These are phyloP conservation scores for Phaonia tiefii DNA, from an alignment of 2,888 invertebrate genomes.

Conservation along the genomic window DNA sequence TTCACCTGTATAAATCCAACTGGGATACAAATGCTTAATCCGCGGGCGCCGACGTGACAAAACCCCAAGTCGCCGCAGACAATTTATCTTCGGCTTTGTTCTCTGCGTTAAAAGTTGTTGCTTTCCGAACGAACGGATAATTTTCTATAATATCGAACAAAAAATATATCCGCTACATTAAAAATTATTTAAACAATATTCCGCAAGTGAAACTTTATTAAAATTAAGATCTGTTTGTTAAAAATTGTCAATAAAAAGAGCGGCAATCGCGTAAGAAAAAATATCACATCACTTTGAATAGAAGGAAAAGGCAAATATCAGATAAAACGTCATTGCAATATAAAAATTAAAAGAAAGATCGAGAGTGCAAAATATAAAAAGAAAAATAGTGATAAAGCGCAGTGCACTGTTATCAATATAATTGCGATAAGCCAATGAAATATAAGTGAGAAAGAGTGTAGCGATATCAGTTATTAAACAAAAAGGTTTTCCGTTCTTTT, in stretches of 20 bases:
- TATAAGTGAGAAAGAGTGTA: background rate
- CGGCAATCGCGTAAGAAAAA: background rate
- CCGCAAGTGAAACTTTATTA: background rate
- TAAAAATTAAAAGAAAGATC: background rate
- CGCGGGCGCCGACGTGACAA: too few species aligned
- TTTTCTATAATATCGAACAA: background rate
- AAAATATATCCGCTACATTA: background rate
- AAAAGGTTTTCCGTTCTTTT: too few species aligned
- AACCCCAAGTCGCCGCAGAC: too few species aligned
- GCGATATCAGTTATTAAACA: background rate
- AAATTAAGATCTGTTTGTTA: background rate
- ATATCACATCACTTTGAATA: background rate
- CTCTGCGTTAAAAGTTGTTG: too few species aligned
- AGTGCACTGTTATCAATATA: background rate
- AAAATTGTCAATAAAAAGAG: too few species aligned
- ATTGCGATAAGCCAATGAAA: background rate
- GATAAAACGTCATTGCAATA: background rate
- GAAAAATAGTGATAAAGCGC: too few species aligned
- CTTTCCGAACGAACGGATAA: constrained; percentile 44
- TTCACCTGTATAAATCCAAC: too few species aligned
- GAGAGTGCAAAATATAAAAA: background rate
- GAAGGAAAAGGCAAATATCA: background rate
- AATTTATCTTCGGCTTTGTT: too few species aligned
- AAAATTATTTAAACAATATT: background rate
- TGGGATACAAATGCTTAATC: too few species aligned